Conservation (phyloP, 2,113 vertebrate genomes). For the Oreocharis arfaki region DNA sequence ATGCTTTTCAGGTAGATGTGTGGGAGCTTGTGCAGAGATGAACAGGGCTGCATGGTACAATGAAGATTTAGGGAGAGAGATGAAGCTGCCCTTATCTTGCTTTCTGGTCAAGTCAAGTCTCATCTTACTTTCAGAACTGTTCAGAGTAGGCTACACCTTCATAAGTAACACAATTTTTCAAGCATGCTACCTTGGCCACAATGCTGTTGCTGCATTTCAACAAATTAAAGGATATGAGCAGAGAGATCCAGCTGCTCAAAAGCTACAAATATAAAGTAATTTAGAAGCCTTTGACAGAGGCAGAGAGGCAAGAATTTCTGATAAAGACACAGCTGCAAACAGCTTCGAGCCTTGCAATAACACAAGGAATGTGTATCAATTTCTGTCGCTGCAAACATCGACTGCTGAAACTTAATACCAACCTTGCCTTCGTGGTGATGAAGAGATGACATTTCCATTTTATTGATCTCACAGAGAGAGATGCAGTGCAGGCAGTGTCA, state of each 20-base stretch:
- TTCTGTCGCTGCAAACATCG: constrained; percentile 33
- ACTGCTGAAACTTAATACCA: constrained; percentile 51
- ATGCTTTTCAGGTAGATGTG: neutral
- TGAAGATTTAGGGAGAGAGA: neutral
- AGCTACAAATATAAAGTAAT: constrained; percentile 58
- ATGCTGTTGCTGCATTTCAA: neutral
- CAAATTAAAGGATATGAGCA: constrained; percentile 47
- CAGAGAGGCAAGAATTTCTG: constrained; percentile 52
- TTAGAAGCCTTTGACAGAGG: constrained; percentile 49
- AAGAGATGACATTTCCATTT: constrained; percentile 53
- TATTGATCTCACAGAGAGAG: constrained; percentile 17
- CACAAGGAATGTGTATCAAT: constrained; percentile 46
- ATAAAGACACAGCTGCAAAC: constrained; percentile 56
- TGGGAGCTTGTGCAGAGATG: neutral
- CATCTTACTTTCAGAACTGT: neutral
- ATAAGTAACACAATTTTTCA: neutral
- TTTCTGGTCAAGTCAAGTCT: neutral
- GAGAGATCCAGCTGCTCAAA: constrained; percentile 45
- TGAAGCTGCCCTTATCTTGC: neutral
- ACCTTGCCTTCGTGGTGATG: neutral
- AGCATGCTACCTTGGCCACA: neutral
- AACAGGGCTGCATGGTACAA: neutral
- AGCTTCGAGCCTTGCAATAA: constrained; percentile 58
- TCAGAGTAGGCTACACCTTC: neutral
- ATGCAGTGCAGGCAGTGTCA: neutral